Conservation (phyloP, 2,797 vertebrate genomes). For the Tragopan temminckii region DNA sequence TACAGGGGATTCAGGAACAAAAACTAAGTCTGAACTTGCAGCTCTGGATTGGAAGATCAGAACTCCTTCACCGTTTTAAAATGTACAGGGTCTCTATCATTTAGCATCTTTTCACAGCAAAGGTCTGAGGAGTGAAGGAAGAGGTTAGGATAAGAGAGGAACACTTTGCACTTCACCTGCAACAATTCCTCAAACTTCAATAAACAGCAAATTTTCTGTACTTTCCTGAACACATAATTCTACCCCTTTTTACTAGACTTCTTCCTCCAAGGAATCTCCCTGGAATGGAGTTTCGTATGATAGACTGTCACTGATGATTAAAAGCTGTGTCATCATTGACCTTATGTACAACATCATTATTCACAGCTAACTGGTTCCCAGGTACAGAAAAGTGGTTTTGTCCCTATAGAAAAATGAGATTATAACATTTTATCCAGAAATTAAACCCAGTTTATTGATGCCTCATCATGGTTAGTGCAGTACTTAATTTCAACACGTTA, state of each 20-base stretch:
- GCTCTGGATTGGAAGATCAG: not conserved
- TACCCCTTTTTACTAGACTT: not conserved
- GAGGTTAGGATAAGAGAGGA: not conserved
- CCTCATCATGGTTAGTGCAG: not conserved
- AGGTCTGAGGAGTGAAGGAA: not conserved
- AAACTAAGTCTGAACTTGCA: not conserved
- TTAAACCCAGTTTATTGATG: not conserved
- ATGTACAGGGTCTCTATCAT: not conserved
- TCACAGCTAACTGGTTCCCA: not conserved
- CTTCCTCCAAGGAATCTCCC: not conserved
- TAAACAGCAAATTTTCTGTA: not conserved
- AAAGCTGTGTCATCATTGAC: not conserved
- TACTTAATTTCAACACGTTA: not conserved
- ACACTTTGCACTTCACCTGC: not conserved
- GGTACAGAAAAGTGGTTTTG: not conserved
- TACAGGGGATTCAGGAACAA: not conserved
- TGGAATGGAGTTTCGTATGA: not conserved
- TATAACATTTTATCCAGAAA: not conserved
- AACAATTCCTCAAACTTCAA: not conserved
- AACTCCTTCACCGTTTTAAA: not conserved
- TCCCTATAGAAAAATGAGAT: not conserved
- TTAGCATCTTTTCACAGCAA: rapidly evolving
- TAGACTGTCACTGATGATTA: not conserved
- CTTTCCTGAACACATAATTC: not conserved
- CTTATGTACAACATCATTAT: not conserved